Percentiles rank a stretch among this genome's conserved stretches.
Evolutionary conservation across 2,797 vertebrate species (phyloP).

Genomic region (Oryzias dopingdopingensis): DNA sequence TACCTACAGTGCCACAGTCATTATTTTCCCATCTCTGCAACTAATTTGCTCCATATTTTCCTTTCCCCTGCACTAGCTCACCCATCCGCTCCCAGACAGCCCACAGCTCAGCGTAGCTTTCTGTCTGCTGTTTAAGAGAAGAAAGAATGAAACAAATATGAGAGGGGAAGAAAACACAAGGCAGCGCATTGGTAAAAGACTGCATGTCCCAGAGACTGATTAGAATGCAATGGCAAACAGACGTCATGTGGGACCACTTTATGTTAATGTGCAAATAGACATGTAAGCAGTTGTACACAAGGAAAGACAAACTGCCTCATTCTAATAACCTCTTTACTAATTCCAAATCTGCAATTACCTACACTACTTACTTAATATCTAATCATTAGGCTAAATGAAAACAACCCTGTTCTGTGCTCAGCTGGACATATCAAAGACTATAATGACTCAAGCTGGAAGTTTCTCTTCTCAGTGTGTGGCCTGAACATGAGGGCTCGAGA

Average conservation of each 20-base stretch:
- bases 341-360: slow-evolving; percentile 66
- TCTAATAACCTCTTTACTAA: slow-evolving; percentile 62
- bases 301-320: slow-evolving; percentile 42
- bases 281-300: slow-evolving; percentile 28
- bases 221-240: slow-evolving; percentile 67
- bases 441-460: slow-evolving; percentile 52
- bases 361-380: slow-evolving; percentile 69
- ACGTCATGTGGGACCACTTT: slow-evolving; percentile 53
- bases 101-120: slow-evolving; percentile 62
- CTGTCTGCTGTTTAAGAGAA: slow-evolving; percentile 47
- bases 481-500: slow-evolving; percentile 21
- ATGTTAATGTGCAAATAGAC: slow-evolving; percentile 55
- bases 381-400: slow-evolving; percentile 72
- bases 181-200: slow-evolving; percentile 34
- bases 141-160: slow-evolving; percentile 47
- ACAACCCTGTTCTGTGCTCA: slow-evolving; percentile 55
- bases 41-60: slow-evolving; percentile 73
- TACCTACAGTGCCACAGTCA: slow-evolving; percentile 75
- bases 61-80: slow-evolving; percentile 49
- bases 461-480: slow-evolving; percentile 47
- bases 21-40: slow-evolving; percentile 72
- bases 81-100: slow-evolving; percentile 68
- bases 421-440: slow-evolving; percentile 53
- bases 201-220: slow-evolving; percentile 58
- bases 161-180: slow-evolving; percentile 21